These are phyloP conservation scores for Sabellastarte sp. DNA, from an alignment of 2,888 invertebrate species.

Conservation along the genomic window DNA sequence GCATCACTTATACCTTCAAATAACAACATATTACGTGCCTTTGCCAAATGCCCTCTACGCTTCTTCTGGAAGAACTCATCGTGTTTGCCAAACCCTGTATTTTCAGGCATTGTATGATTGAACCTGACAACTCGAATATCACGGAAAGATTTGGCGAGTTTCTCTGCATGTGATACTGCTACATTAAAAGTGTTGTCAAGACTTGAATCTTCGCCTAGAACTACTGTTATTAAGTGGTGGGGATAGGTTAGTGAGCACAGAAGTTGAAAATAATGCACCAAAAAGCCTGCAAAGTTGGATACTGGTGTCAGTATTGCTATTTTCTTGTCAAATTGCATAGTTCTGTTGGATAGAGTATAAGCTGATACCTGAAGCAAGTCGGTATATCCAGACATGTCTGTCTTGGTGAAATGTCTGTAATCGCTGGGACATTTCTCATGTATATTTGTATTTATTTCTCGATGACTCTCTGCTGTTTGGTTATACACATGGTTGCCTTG, in stretches of 20 bases:
- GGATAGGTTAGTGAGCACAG: conserved; percentile 44
- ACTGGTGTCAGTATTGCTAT: conserved; percentile 48
- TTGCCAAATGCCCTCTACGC: conserved; percentile 44
- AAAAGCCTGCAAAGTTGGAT: conserved; percentile 37
- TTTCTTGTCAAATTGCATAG: no score
- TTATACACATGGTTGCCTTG: no score
- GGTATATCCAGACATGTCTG: no score
- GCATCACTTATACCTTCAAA: conserved; percentile 32
- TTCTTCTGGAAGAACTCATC: conserved; percentile 30
- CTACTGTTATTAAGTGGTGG: conserved; percentile 42
- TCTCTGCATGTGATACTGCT: conserved; percentile 32
- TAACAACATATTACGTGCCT: conserved; percentile 42
- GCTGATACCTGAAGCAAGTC: no score
- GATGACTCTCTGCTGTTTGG: no score
- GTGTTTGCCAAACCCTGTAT: not conserved
- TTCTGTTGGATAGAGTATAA: no score
- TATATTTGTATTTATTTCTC: no score
- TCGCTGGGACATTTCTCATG: no score
- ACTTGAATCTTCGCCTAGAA: conserved; percentile 52
- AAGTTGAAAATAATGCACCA: conserved; percentile 35
- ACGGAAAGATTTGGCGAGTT: conserved; percentile 32
- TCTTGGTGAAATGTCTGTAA: no score
- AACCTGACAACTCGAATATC: conserved; percentile 36
- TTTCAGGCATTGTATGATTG: not conserved
- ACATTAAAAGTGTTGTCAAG: conserved; percentile 37